A percentile compares a stretch with the other conserved stretches of the same genome.
phyloP scores from a whole-genome alignment of 1,140 invertebrate species.

The Aethina tumida region DNA sequence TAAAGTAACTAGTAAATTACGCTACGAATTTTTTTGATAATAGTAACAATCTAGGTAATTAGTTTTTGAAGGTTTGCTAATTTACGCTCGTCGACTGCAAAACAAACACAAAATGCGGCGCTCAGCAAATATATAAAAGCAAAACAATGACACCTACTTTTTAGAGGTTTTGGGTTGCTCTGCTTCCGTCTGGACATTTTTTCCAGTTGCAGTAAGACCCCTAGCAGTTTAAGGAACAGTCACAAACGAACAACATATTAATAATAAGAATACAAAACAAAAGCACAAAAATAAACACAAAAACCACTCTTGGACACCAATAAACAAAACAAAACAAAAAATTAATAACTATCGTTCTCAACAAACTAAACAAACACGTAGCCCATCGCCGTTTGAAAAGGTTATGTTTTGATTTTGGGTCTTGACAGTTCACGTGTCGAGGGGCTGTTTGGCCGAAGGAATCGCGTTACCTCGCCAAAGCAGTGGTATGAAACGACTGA shows the following conservation, averaged over 20 bases:
- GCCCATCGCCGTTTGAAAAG: constrained; percentile 2
- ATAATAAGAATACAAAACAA: constrained; percentile 19
- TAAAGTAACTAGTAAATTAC: no score
- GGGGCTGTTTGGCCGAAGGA: constrained; percentile 6
- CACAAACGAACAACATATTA: constrained; percentile 22
- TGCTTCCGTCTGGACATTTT: constrained; percentile 53
- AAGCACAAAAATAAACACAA: constrained; percentile 15
- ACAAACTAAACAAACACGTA: constrained; percentile 15
- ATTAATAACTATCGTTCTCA: constrained; percentile 4
- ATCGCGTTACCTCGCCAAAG: constrained; percentile 10
- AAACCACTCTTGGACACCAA: constrained; percentile 7
- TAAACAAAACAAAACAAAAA: constrained; percentile 12
- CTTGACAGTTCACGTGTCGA: constrained; percentile 21
- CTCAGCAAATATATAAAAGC: constrained; percentile 1
- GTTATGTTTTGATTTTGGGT: constrained; percentile 11
- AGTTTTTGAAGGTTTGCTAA: not conserved
- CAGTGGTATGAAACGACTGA: constrained; percentile 14
- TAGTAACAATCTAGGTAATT: constrained; percentile 2
- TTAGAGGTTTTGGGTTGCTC: constrained; percentile 51
- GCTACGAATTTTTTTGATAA: no score
- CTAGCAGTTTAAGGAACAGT: constrained; percentile 15
- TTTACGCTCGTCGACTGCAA: not conserved
- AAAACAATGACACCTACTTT: constrained; percentile 40
- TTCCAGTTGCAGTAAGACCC: constrained; percentile 8
- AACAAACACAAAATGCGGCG: constrained; percentile 1